These are phyloP conservation scores for Ageneiosus marmoratus DNA, from an alignment of 2,113 vertebrate species.

Conservation along the genomic window DNA sequence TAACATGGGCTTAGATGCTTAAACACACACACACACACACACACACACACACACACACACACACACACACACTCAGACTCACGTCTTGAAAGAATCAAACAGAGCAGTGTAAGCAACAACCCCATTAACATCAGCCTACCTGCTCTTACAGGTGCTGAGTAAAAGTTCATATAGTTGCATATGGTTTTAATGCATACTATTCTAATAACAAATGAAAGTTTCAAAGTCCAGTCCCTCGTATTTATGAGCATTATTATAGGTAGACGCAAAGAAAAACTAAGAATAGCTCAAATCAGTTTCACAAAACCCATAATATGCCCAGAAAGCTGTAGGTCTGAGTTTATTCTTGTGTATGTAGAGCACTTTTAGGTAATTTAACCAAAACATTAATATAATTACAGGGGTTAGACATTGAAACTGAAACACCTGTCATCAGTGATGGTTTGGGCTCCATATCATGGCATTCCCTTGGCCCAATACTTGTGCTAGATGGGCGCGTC, in stretches of 20 bases:
- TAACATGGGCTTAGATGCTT: neutral
- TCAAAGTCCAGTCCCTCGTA: neutral
- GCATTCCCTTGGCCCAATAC: too few species aligned
- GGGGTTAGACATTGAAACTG: too few species aligned
- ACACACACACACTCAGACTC: neutral
- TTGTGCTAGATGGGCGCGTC: too few species aligned
- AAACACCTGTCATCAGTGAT: too few species aligned
- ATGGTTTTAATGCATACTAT: neutral
- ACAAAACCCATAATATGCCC: neutral
- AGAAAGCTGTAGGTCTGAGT: neutral
- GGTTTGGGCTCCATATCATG: too few species aligned
- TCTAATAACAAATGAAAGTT: neutral
- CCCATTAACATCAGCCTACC: neutral
- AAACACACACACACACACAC: neutral
- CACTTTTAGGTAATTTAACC: neutral
- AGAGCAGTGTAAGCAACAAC: neutral
- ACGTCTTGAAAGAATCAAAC: neutral
- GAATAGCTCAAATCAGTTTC: neutral
- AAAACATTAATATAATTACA: too few species aligned
- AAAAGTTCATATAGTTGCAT: too few species aligned
- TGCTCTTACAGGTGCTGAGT: neutral
- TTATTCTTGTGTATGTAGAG: too few species aligned
- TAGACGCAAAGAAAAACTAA: neutral
- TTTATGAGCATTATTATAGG: neutral
- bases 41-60: neutral